Conservation (phyloP, 2,888 invertebrate species). For the Temnothorax rugatulus region DNA sequence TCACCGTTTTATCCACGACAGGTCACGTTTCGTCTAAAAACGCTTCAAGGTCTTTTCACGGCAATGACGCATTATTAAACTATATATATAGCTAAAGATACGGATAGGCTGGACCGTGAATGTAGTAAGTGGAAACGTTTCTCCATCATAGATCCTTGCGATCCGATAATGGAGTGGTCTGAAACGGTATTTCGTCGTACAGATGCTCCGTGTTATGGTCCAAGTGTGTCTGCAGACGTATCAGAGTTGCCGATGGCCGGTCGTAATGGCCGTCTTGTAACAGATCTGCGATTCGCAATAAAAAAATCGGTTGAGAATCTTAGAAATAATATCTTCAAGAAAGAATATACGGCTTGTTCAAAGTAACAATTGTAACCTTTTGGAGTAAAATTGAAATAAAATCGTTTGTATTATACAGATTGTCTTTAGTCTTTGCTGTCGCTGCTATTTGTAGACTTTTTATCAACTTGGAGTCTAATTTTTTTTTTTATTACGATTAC, state of each 20-base stretch:
- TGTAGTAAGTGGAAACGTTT: neutral
- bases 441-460: neutral
- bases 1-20: conserved; percentile 29
- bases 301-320: neutral
- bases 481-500: neutral
- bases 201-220: conserved; percentile 87
- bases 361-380: neutral
- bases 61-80: neutral
- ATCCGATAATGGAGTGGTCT: conserved; percentile 53
- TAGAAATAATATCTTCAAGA: neutral
- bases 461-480: neutral
- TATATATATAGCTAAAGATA: neutral
- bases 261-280: conserved; percentile 89
- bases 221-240: conserved; percentile 79
- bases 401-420: neutral
- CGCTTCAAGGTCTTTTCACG: neutral
- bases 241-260: conserved; percentile 80
- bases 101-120: neutral
- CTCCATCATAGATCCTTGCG: conserved; percentile 60
- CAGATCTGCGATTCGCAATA: conserved; percentile 85
- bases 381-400: neutral
- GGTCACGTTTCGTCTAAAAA: neutral
- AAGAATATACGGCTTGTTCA: neutral
- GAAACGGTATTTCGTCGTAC: conserved; percentile 90
- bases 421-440: neutral